Evolutionary conservation across 2,888 invertebrate genomes (phyloP).

Genomic region (Deilephila elpenor): DNA sequence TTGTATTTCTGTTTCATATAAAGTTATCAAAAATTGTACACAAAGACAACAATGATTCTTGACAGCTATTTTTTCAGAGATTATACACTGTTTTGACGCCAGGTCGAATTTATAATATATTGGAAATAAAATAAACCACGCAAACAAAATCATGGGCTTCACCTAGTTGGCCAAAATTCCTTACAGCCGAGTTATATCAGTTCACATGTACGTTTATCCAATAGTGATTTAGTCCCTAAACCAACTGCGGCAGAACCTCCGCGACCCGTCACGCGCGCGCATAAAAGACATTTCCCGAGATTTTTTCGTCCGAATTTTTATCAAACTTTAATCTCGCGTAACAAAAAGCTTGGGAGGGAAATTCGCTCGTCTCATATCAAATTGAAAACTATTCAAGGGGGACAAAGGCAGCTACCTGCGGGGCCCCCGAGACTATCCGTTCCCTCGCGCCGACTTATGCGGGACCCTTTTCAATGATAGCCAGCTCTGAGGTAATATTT

Average conservation of each 20-base stretch:
- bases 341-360: conserved; percentile 28
- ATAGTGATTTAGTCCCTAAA: conserved; percentile 6
- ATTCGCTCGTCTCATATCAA: conserved; percentile 32
- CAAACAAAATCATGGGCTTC: too few species aligned
- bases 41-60: too few species aligned
- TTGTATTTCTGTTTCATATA: too few species aligned
- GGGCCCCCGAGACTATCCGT: conserved; percentile 26
- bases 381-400: conserved; percentile 31
- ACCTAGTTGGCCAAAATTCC: too few species aligned
- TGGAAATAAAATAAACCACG: too few species aligned
- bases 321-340: conserved; percentile 33
- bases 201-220: not conserved
- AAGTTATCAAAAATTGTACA: too few species aligned
- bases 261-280: conserved; percentile 5
- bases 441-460: conserved; percentile 34
- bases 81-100: too few species aligned
- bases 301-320: conserved; percentile 28
- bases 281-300: conserved; percentile 24
- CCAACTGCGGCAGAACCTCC: conserved; percentile 19
- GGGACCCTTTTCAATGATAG: conserved; percentile 41
- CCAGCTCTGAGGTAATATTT: conserved; percentile 35
- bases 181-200: not conserved
- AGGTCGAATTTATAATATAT: too few species aligned
- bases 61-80: too few species aligned
- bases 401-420: conserved; percentile 29